A percentile compares a stretch with the other conserved stretches of the same genome.
Evolutionary conservation across 2,888 invertebrate species (phyloP).

Genomic region (Zygothrica quintamaculata): DNA sequence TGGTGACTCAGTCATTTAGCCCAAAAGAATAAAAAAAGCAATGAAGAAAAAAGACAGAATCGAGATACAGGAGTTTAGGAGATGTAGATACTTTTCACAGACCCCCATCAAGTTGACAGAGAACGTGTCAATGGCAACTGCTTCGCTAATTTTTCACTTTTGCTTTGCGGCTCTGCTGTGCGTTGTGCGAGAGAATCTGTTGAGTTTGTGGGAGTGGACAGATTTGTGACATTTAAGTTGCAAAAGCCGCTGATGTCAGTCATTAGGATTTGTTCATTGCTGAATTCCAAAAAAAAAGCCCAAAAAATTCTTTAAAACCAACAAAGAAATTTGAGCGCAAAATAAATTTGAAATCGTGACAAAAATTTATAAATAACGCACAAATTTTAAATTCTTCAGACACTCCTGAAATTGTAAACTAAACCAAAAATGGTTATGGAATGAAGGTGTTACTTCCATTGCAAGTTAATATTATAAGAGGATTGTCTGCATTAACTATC

Average conservation of each 20-base stretch:
- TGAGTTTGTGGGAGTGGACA: constrained; percentile 26
- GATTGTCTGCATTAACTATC: no score
- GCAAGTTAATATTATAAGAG: no score
- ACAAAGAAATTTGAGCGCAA: constrained; percentile 17
- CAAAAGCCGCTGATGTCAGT: constrained; percentile 30
- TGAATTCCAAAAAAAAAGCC: neutral
- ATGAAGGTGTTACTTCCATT: no score
- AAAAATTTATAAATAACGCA: constrained; percentile 5
- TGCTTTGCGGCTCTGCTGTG: neutral
- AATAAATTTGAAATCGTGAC: constrained; percentile 8
- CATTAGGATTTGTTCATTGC: constrained; percentile 24
- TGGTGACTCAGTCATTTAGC: constrained; percentile 16
- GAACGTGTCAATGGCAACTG: constrained; percentile 36
- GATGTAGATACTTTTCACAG: constrained; percentile 17
- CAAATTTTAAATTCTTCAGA: neutral
- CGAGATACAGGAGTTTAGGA: constrained; percentile 1
- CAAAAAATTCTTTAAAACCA: constrained; percentile 1
- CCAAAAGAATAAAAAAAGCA: neutral
- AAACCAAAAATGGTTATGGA: no score
- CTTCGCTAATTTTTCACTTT: no score
- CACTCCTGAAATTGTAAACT: neutral
- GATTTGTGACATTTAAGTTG: constrained; percentile 20
- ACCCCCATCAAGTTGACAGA: constrained; percentile 30
- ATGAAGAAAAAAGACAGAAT: constrained; percentile 6
- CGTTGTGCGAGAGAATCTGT: neutral